These are phyloP conservation scores for Cyclophora punctaria DNA, from an alignment of 2,888 invertebrate genomes.

Conservation along the genomic window DNA sequence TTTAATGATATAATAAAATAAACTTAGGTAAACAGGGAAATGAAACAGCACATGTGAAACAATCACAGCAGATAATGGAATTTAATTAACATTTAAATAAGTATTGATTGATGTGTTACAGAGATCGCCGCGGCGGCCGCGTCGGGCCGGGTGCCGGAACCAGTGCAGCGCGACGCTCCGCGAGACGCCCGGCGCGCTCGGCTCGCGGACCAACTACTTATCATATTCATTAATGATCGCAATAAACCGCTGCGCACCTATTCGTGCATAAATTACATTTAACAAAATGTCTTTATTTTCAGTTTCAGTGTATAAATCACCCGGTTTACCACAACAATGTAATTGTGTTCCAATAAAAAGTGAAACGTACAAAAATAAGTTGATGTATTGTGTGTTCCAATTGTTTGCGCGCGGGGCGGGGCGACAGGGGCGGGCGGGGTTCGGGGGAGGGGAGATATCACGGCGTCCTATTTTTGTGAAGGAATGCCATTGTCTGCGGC, in stretches of 20 bases:
- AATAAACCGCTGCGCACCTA: no score
- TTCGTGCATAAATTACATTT: no score
- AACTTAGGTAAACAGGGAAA: slow-evolving; percentile 13
- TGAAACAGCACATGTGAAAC: slow-evolving; percentile 38
- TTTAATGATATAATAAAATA: no score
- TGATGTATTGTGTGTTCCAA: slow-evolving; percentile 5
- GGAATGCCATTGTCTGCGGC: slow-evolving; percentile 20
- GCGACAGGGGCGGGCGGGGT: background rate
- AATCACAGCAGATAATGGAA: slow-evolving; percentile 50
- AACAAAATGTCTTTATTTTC: background rate
- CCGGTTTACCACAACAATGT: slow-evolving; percentile 15
- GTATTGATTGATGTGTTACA: background rate
- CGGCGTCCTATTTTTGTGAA: slow-evolving; percentile 14
- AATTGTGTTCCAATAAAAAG: slow-evolving; percentile 11
- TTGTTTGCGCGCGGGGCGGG: background rate
- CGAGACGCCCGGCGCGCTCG: background rate
- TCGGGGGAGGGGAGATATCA: background rate
- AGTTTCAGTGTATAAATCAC: slow-evolving; percentile 11
- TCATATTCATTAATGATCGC: no score
- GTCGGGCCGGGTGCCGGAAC: no score
- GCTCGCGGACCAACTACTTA: background rate
- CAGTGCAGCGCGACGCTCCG: no score
- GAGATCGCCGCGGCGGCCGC: background rate
- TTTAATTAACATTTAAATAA: slow-evolving; percentile 22
- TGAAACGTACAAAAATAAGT: slow-evolving; percentile 6